Conservation (phyloP, 2,113 vertebrate species). For the Nasalis larvatus region DNA sequence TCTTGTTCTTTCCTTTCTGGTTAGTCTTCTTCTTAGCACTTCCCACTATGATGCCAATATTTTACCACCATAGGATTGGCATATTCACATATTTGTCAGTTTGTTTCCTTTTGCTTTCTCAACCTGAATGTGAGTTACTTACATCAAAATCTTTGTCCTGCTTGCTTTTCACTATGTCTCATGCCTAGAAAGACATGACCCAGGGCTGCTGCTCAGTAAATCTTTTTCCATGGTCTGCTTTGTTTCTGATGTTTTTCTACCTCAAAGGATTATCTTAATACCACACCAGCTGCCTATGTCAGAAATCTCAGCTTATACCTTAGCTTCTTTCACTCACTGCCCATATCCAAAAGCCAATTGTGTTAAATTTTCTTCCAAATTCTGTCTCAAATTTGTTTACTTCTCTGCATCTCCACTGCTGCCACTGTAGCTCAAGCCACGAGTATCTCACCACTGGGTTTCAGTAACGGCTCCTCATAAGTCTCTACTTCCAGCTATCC, state of each 20-base stretch:
- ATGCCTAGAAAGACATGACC: fast-evolving
- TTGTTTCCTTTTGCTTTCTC: neutral
- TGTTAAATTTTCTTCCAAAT: neutral
- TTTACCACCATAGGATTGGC: fast-evolving
- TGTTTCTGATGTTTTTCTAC: neutral
- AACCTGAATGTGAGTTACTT: neutral
- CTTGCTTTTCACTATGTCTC: neutral
- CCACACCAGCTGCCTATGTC: fast-evolving
- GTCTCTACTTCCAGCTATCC: neutral
- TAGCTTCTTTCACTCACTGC: neutral
- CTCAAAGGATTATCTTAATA: neutral
- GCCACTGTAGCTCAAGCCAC: neutral
- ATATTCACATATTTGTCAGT: neutral
- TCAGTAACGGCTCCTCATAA: neutral
- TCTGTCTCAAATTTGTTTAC: neutral
- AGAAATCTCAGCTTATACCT: neutral
- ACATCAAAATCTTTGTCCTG: neutral
- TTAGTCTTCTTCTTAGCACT: neutral
- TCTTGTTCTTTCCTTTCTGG: neutral
- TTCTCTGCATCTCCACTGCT: too few species aligned
- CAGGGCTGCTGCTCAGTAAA: neutral
- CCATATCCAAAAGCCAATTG: neutral
- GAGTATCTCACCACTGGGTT: neutral
- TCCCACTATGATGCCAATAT: neutral
- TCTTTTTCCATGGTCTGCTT: neutral